Evolutionary conservation across 2,113 vertebrate genomes (phyloP), one percentile per base, ranked within the genome.

Genomic region (Barnardius zonarius): DNA sequence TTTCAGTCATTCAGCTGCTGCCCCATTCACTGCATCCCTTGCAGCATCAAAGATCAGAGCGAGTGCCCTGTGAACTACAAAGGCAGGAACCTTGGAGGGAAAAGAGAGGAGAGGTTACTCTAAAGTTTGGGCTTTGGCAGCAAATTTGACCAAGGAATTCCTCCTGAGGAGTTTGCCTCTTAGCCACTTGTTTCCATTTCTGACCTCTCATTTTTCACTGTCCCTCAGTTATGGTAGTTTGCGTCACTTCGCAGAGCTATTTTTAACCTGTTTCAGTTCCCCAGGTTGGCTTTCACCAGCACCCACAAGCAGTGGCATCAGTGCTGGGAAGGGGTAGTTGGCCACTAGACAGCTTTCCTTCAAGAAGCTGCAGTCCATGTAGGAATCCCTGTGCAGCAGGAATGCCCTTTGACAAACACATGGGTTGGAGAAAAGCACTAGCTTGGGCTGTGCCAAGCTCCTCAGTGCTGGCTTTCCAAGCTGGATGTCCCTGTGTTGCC

Each of bases 191-290:
- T 93, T 94, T n/a, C 54, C 11, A 3, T 93, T 93, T 93, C 75
- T 83, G 67, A 92, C 54, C 59, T 83, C 79, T 92, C 4, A 0
- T 35, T 90, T 72, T 87, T 64, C 16, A 2, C 52, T 33, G 20
- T 72, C 33, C 23, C 35, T 77, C 23, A 8, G 0, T 0, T 93
- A 52, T 5, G 1, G 87, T 87, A 54, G 61, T 54, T 83, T 43
- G 48, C 0, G 0, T 87, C 67, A 48, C 63, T 24, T 69, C 1
- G 0, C 28, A 35, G 82, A 76, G 48, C 39, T 87, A 7, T 83
- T 96, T 95, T 87, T 83, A 92, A 69, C 67, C 22, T 28, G 7
- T 83, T 83, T 93, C 57, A 61, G 17, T 91, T 94, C 90, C 72
- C 6, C 3, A 10, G 11, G 27, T 2, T 84, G 37, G 16, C 61